A percentile compares a stretch with the other conserved stretches of the same genome.
Conservation (phyloP, 2,888 invertebrate species). For the Rapana venosa region DNA sequence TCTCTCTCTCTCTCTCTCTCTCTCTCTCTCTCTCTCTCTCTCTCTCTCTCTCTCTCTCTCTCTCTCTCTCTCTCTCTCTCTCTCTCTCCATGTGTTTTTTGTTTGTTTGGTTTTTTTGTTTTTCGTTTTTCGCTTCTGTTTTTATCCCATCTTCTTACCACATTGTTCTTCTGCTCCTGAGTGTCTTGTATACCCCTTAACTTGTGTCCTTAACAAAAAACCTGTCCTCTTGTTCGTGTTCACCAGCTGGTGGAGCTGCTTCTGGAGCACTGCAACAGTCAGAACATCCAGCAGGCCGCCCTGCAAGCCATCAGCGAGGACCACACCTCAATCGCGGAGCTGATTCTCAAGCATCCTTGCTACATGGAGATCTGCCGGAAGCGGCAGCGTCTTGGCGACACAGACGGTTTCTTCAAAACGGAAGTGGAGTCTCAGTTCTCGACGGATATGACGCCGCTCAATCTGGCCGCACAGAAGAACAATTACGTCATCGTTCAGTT, state of each 20-base stretch:
- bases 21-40: background rate
- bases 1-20: too few relatives aligned
- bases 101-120: too few relatives aligned
- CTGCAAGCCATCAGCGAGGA: conserved; percentile 74
- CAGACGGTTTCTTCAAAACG: conserved; percentile 64
- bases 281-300: conserved; percentile 73
- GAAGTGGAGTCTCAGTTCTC: conserved; percentile 73
- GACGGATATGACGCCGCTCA: conserved; percentile 74
- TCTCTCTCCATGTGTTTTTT: background rate
- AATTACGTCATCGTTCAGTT: conserved; percentile 73
- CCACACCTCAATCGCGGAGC: conserved; percentile 74
- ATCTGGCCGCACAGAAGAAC: conserved; percentile 74
- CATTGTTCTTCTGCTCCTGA: too few relatives aligned
- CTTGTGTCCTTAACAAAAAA: too few relatives aligned
- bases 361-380: conserved; percentile 69
- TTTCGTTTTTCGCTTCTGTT: too few relatives aligned
- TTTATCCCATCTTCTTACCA: background rate
- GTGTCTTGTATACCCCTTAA: too few relatives aligned
- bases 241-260: conserved; percentile 71
- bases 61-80: background rate
- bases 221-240: background rate
- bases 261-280: conserved; percentile 68
- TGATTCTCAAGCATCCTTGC: conserved; percentile 73
- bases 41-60: background rate
- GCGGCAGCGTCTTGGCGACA: conserved; percentile 61